Conservation (phyloP, 2,113 vertebrate species). For the Rynchops niger region DNA sequence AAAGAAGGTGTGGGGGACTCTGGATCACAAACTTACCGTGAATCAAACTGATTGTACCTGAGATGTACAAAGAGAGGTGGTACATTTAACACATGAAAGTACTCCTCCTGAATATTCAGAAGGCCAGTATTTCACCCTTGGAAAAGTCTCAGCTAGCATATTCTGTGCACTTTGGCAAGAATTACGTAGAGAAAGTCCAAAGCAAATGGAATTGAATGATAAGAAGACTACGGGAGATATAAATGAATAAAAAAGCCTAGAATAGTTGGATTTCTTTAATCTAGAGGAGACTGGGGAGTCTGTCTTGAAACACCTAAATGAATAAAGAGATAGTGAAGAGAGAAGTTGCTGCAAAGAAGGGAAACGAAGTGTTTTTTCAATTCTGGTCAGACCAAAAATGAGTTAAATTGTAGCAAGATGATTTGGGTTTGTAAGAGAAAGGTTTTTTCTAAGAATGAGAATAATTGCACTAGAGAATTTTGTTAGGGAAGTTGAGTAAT, state of each 20-base stretch:
- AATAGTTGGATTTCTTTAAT: background rate
- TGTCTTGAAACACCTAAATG: background rate
- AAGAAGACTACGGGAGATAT: background rate
- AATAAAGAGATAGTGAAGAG: background rate
- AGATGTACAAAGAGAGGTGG: background rate
- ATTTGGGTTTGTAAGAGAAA: background rate
- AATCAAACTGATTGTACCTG: background rate
- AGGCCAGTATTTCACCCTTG: background rate
- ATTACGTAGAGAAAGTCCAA: background rate
- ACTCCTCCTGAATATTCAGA: background rate
- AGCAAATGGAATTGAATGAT: background rate
- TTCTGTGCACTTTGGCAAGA: background rate
- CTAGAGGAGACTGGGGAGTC: background rate
- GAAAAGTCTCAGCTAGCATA: background rate
- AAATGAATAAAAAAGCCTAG: background rate
- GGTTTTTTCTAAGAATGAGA: background rate
- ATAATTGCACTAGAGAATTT: background rate
- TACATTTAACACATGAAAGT: background rate
- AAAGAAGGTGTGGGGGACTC: background rate
- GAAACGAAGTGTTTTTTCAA: background rate
- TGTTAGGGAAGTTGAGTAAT: background rate
- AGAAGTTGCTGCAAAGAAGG: background rate
- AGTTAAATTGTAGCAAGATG: background rate
- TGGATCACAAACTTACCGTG: background rate
- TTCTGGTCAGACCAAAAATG: background rate